These are phyloP conservation scores for Pharmacophagus antenor DNA, from an alignment of 2,888 invertebrate species.

Conservation along the genomic window DNA sequence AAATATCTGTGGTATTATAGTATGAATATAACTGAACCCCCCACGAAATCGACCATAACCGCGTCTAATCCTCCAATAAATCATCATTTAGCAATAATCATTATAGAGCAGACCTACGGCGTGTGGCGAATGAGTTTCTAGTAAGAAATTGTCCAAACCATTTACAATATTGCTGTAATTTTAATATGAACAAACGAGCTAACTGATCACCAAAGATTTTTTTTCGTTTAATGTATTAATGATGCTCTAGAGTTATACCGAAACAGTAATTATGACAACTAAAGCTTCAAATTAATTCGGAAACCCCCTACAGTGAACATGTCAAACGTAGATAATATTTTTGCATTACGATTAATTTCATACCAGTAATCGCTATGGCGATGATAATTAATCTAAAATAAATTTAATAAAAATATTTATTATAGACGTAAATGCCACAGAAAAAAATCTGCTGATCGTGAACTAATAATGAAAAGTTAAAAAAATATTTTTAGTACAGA, in stretches of 20 bases:
- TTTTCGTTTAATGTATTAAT: too few relatives aligned
- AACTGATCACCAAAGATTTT: too few relatives aligned
- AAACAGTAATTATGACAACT: neutral
- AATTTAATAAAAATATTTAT: neutral
- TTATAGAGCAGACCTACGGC: constrained; percentile 62
- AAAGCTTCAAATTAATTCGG: neutral
- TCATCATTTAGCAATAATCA: constrained; percentile 78
- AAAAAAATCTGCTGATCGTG: constrained; percentile 8
- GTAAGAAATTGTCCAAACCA: constrained; percentile 21
- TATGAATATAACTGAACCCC: constrained; percentile 73
- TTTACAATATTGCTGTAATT: neutral
- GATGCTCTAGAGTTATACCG: too few relatives aligned
- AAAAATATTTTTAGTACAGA: constrained; percentile 44
- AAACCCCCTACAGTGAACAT: neutral
- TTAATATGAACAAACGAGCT: neutral
- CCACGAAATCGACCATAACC: constrained; percentile 69
- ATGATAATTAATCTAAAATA: neutral
- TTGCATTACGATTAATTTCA: neutral
- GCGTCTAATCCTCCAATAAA: constrained; percentile 73
- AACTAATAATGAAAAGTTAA: constrained; percentile 36
- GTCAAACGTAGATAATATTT: too few relatives aligned
- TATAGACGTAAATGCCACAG: neutral
- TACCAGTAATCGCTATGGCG: neutral
- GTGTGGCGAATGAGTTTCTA: constrained; percentile 46
- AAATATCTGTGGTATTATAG: constrained; percentile 62